Conservation (phyloP, 2,888 invertebrate genomes). For the Noctua comes region DNA sequence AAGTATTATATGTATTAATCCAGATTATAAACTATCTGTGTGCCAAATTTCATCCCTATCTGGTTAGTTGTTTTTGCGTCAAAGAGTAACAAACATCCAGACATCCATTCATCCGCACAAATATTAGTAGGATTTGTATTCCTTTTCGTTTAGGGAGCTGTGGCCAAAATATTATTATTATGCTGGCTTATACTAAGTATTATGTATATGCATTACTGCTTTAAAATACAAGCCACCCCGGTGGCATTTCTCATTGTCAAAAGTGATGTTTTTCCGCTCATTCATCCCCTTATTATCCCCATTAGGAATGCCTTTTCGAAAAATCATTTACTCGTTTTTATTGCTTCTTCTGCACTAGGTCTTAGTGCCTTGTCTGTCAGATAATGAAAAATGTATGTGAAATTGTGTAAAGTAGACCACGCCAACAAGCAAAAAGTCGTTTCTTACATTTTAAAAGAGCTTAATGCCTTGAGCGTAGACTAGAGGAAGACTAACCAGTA, state of each 20-base stretch:
- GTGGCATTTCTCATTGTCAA: neutral
- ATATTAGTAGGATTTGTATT: neutral
- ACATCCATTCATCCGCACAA: too few relatives aligned
- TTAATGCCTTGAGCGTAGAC: neutral
- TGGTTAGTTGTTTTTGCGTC: too few relatives aligned
- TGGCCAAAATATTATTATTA: neutral
- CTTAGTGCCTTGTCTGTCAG: neutral
- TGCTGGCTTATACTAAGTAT: too few relatives aligned
- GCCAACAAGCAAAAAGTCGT: neutral
- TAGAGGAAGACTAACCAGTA: neutral
- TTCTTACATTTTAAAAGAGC: neutral
- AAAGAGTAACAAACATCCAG: too few relatives aligned
- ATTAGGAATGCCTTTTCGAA: neutral
- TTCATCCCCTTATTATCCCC: too few relatives aligned
- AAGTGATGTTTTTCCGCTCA: neutral
- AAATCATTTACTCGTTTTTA: neutral
- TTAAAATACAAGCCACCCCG: neutral
- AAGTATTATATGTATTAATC: too few relatives aligned
- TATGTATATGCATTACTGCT: neutral
- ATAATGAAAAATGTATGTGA: neutral
- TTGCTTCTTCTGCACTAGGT: neutral
- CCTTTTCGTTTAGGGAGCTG: neutral
- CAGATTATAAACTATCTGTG: too few relatives aligned
- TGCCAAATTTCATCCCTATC: too few relatives aligned
- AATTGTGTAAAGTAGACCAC: neutral